Evolutionary conservation across 2,888 invertebrate species (phyloP), one percentile per base, ranked within the genome.

Genomic region (Rhaphigaster nebulosa): DNA sequence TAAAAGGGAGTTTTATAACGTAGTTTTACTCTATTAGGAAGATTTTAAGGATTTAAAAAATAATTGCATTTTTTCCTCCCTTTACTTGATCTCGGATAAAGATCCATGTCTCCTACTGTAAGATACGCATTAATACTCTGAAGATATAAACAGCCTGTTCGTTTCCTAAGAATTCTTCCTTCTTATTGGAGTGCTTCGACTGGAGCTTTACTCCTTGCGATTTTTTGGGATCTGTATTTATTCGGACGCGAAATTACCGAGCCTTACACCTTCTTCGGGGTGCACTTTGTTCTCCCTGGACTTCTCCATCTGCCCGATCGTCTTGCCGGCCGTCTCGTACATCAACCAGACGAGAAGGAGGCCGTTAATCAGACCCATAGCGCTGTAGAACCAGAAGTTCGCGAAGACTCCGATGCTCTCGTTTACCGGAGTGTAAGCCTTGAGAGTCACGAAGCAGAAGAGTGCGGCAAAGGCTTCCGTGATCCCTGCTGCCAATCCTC

Each of bases 291-390:
- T 15, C 18, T 50, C 89, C 23, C 38, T 60, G 1, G 52, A 8
- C 41, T 88, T 89, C 38, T 91, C 60, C 18, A 92, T 92, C 90
- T 92, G 91, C 0, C 91, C 92, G 38, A 92, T 90, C 4, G 92
- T 89, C 70, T 92, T 92, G 10, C 92, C 92, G 20, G 92, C 92
- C 29, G 92, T 92, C 87, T 92, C 92, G n/a, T 92, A 91, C 52
- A 92, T 90, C 29, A 92, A 34, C 70, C 90, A 90, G 54, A 90
- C 80, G 1, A 92, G 91, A 26, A 91, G 87, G 26, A 91, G 87
- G 26, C 92, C 91, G n/a, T 92, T 52, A 18, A 91, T 56, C 20
- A 90, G 80, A 80, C 91, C 91, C n/a, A 90, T 41, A 12, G 91
- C 84, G 60, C 92, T 91, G 84, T 91, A 91, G 34, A 91, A 56